phyloP scores from a whole-genome alignment of 2,797 vertebrate species.

The Acestrorhynchus altus region DNA sequence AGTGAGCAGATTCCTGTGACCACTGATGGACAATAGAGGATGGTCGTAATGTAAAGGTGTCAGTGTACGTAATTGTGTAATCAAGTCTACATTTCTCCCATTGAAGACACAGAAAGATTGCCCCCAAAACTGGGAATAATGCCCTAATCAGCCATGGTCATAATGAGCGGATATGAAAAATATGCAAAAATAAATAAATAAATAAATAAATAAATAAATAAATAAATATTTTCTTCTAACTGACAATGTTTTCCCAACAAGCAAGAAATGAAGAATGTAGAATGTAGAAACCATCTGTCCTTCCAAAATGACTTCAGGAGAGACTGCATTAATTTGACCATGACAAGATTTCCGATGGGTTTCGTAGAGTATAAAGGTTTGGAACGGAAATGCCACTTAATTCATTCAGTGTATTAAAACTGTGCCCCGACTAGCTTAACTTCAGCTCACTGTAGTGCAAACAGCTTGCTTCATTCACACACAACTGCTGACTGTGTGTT shows the following conservation, averaged over 20 bases:
- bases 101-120: not conserved
- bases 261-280: not conserved
- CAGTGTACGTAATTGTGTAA: not conserved
- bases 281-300: not conserved
- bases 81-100: not conserved
- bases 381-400: constrained; percentile 56
- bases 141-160: not conserved
- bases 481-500: constrained; percentile 58
- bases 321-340: not conserved
- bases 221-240: not conserved
- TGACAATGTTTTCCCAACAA: not conserved
- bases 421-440: constrained; percentile 62
- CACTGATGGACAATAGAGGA: too few species aligned
- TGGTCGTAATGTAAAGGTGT: too few species aligned
- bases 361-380: not conserved
- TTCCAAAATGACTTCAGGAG: not conserved
- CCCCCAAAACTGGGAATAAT: not conserved
- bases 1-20: too few species aligned
- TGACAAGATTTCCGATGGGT: not conserved
- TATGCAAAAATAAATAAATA: not conserved
- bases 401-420: constrained; percentile 66
- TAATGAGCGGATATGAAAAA: not conserved
- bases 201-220: not conserved
- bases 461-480: constrained; percentile 41
- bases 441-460: constrained; percentile 30